These are phyloP conservation scores for Symphodus melops DNA, from an alignment of 2,113 vertebrate species.

Conservation along the genomic window DNA sequence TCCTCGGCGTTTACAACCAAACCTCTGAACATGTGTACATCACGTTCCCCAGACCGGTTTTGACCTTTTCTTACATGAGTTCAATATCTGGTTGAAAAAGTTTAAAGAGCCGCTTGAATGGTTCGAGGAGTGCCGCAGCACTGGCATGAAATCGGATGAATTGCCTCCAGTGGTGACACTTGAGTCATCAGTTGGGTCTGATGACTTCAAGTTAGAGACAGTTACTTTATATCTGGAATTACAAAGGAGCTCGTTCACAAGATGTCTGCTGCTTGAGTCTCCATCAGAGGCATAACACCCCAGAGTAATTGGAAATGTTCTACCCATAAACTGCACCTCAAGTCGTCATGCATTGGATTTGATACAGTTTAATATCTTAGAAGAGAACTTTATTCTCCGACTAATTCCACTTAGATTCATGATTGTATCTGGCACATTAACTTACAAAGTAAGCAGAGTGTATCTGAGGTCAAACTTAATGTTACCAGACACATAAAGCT, in stretches of 20 bases:
- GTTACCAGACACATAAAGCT: not conserved
- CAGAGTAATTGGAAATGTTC: not conserved
- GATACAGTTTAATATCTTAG: not conserved
- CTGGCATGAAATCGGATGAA: not conserved
- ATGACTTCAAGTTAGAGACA: not conserved
- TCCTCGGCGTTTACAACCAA: not conserved
- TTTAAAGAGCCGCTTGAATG: not conserved
- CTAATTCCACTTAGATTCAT: not conserved
- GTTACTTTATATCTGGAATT: not conserved
- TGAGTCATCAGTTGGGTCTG: not conserved
- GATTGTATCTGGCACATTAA: not conserved
- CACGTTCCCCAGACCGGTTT: not conserved
- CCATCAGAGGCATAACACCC: too few species aligned
- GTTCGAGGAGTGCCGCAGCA: not conserved
- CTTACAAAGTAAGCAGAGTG: not conserved
- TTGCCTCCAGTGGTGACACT: not conserved
- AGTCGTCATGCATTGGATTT: not conserved
- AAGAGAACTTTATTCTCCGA: not conserved
- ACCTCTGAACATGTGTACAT: not conserved
- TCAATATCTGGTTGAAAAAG: not conserved
- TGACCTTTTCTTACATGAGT: constrained; percentile 4
- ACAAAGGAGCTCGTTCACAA: not conserved
- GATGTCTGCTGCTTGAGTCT: not conserved
- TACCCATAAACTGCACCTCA: not conserved
- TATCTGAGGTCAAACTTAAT: not conserved